Conservation (phyloP, 2,888 invertebrate genomes). For the Lobophora halterata region DNA sequence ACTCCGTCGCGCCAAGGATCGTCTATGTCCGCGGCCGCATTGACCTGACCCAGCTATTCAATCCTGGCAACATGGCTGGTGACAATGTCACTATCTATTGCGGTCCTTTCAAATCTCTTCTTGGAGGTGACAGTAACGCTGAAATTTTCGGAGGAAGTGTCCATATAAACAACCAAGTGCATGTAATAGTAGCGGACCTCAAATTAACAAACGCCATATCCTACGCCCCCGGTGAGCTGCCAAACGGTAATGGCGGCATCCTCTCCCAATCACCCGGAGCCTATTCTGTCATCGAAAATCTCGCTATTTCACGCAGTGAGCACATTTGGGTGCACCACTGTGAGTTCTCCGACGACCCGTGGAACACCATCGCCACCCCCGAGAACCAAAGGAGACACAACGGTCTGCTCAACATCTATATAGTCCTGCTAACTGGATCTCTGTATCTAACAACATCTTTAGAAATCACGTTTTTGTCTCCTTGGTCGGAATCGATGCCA, state of each 20-base stretch:
- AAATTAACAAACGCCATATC: constrained; percentile 13
- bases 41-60: constrained; percentile 16
- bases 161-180: neutral
- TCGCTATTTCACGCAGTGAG: constrained; percentile 9
- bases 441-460: constrained; percentile 25
- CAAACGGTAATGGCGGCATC: constrained; percentile 16
- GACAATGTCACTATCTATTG: constrained; percentile 12
- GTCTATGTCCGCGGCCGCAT: constrained; percentile 12
- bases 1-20: constrained; percentile 5
- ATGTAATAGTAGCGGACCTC: constrained; percentile 15
- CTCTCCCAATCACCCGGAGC: constrained; percentile 2
- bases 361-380: constrained; percentile 13
- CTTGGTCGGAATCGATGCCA: constrained; percentile 18
- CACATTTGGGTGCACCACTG: constrained; percentile 20
- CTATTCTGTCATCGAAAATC: constrained; percentile 9
- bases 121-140: constrained; percentile 13
- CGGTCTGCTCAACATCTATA: constrained; percentile 21
- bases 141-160: constrained; percentile 16
- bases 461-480: constrained; percentile 21
- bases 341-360: constrained; percentile 26
- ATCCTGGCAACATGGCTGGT: too few species aligned
- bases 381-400: constrained; percentile 19
- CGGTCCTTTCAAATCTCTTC: constrained; percentile 12
- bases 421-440: constrained; percentile 17
- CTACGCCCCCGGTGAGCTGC: constrained; percentile 14